Evolutionary conservation across 2,888 invertebrate species (phyloP).

Genomic region (Serripes groenlandicus): DNA sequence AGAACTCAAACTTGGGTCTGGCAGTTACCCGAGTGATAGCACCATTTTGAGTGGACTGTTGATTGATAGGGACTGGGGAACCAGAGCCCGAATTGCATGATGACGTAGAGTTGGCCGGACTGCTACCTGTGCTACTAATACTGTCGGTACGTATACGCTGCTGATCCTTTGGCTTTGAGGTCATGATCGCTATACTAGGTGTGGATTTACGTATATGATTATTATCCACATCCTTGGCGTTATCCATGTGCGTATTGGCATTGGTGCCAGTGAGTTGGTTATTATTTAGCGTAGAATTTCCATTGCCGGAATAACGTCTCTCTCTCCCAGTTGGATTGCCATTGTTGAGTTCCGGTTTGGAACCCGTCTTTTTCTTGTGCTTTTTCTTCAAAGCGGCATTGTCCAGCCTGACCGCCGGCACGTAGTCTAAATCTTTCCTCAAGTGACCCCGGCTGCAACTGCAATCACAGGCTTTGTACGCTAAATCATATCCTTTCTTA

Average conservation of each 20-base stretch:
- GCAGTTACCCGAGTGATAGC: slow-evolving; percentile 58
- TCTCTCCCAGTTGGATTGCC: slow-evolving; percentile 39
- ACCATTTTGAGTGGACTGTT: slow-evolving; percentile 67
- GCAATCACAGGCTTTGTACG: slow-evolving; percentile 97
- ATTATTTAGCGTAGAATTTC: slow-evolving; percentile 59
- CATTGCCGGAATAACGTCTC: slow-evolving; percentile 58
- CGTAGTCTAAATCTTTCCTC: slow-evolving; percentile 97
- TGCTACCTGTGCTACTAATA: slow-evolving; percentile 86
- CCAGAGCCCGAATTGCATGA: slow-evolving; percentile 70
- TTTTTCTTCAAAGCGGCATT: slow-evolving; percentile 87
- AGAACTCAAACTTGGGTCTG: slow-evolving; percentile 63
- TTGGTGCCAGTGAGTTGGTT: slow-evolving; percentile 85
- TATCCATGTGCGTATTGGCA: slow-evolving; percentile 86
- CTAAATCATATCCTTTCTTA: slow-evolving; percentile 98
- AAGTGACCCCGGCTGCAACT: slow-evolving; percentile 96
- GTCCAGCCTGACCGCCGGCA: slow-evolving; percentile 89
- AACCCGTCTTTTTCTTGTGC: slow-evolving; percentile 90
- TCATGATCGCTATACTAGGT: slow-evolving; percentile 59
- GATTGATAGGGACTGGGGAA: slow-evolving; percentile 69
- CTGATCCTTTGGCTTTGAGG: slow-evolving; percentile 51
- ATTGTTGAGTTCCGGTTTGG: slow-evolving; percentile 88
- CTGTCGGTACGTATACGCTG: slow-evolving; percentile 83
- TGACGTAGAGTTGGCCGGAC: slow-evolving; percentile 83
- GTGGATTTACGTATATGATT: slow-evolving; percentile 51
- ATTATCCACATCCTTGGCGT: slow-evolving; percentile 39